Evolutionary conservation across 2,797 vertebrate species (phyloP).

Genomic region (Lateolabrax maculatus): DNA sequence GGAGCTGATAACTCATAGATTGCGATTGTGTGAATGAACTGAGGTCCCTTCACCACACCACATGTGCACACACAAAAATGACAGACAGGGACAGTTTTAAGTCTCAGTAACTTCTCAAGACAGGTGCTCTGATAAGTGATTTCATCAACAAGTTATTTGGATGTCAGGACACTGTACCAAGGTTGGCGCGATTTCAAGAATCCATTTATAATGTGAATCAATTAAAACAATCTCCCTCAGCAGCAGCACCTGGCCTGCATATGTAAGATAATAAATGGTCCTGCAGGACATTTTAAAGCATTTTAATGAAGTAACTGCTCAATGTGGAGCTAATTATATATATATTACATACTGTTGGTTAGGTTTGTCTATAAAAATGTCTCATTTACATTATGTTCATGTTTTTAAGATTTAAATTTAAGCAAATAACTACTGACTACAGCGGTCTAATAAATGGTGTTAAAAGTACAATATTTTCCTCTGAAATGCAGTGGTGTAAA

Average conservation of each 20-base stretch:
- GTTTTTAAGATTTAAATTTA: neutral
- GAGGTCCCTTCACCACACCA: conserved; percentile 85
- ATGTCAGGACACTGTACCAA: neutral
- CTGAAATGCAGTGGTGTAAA: neutral
- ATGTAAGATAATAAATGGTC: neutral
- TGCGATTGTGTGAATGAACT: conserved; percentile 88
- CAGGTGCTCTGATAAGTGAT: neutral
- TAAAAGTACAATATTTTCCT: neutral
- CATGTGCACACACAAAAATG: conserved; percentile 39
- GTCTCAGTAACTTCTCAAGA: conserved; percentile 5
- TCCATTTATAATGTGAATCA: neutral
- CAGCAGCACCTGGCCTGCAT: neutral
- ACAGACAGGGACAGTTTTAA: neutral
- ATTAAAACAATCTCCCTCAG: neutral
- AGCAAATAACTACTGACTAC: neutral
- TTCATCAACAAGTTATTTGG: neutral
- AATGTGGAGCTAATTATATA: neutral
- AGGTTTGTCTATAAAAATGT: neutral
- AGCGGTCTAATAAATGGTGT: neutral
- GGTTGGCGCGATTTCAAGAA: neutral
- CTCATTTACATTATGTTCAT: neutral
- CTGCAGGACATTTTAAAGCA: neutral
- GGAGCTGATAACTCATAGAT: conserved; percentile 87
- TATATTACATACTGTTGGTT: neutral
- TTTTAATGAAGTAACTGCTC: neutral